Percentiles rank a stretch among this genome's conserved stretches.
Evolutionary conservation across 2,888 invertebrate species (phyloP).

Genomic region (Stomorhina lunata): DNA sequence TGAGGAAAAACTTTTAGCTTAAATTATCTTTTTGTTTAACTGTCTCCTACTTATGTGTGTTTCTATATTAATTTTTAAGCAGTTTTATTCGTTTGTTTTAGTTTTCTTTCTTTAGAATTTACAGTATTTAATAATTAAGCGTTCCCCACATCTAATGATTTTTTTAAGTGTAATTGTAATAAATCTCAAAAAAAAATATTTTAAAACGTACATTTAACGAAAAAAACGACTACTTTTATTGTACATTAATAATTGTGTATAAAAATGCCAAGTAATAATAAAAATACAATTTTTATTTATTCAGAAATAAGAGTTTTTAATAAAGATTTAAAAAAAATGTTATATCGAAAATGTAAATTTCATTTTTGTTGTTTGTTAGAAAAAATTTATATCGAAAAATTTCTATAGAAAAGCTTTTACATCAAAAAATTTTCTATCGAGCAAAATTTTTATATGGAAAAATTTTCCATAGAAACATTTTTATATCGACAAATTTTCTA

Average conservation of each 20-base stretch:
- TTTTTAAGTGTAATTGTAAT: conserved; percentile 25
- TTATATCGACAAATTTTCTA: too few relatives aligned
- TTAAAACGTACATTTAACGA: background rate
- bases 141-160: conserved; percentile 24
- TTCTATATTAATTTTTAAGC: conserved; percentile 13
- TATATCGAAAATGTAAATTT: too few relatives aligned
- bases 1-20: conserved; percentile 74
- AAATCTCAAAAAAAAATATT: conserved; percentile 32
- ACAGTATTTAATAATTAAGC: conserved; percentile 69
- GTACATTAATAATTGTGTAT: conserved; percentile 27
- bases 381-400: too few relatives aligned
- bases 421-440: too few relatives aligned
- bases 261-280: conserved; percentile 32
- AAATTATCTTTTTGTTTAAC: too few relatives aligned
- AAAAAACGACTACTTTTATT: background rate
- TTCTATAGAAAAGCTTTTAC: too few relatives aligned
- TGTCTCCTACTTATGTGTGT: too few relatives aligned
- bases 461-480: too few relatives aligned
- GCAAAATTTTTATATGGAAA: too few relatives aligned
- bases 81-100: conserved; percentile 10
- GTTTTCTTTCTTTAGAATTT: conserved; percentile 31
- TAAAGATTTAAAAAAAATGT: too few relatives aligned
- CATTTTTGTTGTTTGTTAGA: too few relatives aligned
- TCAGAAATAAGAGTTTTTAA: too few relatives aligned
- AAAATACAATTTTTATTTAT: conserved; percentile 42